Evolutionary conservation across 2,888 invertebrate species (phyloP).

Genomic region (Tachina lurida): DNA sequence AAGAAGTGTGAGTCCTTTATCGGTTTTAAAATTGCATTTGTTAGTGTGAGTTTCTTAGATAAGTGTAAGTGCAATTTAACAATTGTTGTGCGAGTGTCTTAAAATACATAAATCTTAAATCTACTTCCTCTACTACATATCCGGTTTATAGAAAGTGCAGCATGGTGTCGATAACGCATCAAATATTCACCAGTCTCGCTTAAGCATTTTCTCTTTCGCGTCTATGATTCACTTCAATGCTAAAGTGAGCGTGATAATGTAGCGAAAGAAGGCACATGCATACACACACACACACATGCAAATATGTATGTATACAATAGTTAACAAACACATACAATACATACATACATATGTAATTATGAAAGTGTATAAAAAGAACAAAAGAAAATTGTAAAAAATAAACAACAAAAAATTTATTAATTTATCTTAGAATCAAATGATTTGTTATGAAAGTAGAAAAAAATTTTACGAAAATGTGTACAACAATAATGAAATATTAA

Average conservation of each 20-base stretch:
- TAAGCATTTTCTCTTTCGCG: constrained; percentile 36
- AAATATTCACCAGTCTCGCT: constrained; percentile 61
- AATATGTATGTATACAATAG: not conserved
- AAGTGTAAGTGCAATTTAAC: constrained; percentile 38
- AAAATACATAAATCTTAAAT: constrained; percentile 37
- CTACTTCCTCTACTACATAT: constrained; percentile 6
- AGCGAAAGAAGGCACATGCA: constrained; percentile 42
- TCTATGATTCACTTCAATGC: constrained; percentile 62
- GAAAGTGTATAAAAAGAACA: constrained; percentile 4
- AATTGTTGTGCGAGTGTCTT: constrained; percentile 18
- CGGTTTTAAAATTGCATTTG: constrained; percentile 3
- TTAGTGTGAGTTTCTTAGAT: not conserved
- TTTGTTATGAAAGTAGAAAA: constrained; percentile 5
- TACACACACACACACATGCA: not conserved
- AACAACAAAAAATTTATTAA: not conserved
- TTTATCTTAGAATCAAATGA: not conserved
- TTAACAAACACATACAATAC: not conserved
- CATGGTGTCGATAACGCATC: constrained; percentile 57
- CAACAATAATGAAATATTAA: not conserved
- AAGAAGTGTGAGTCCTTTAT: constrained; percentile 36
- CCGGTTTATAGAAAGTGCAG: constrained; percentile 42
- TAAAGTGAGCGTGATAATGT: constrained; percentile 67
- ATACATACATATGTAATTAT: not conserved
- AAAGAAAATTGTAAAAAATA: constrained; percentile 9
- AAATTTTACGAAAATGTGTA: constrained; percentile 20